A percentile compares a stretch with the other conserved stretches of the same genome.
These are phyloP conservation scores for Digitonthophagus gazella DNA, from an alignment of 2,888 invertebrate genomes.

Conservation along the genomic window DNA sequence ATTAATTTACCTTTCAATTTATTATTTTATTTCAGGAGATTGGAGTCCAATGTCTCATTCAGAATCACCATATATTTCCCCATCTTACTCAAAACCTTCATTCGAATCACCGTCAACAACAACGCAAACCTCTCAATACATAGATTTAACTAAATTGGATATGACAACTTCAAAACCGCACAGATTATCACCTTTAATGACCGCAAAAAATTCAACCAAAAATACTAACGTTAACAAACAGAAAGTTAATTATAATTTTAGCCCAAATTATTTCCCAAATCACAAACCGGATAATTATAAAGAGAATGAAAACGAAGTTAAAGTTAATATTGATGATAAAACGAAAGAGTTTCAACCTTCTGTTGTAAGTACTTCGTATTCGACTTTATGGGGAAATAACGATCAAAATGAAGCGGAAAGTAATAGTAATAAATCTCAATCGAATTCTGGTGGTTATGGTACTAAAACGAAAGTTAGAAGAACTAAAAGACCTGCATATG, in stretches of 20 bases:
- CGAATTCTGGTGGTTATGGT: neutral
- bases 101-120: neutral
- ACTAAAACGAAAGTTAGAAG: constrained; percentile 13
- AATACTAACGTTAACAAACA: neutral
- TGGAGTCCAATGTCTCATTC: constrained; percentile 19
- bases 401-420: neutral
- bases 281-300: constrained; percentile 4
- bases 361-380: constrained; percentile 11
- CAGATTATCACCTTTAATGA: constrained; percentile 17
- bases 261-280: neutral
- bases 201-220: constrained; percentile 13
- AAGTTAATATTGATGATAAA: neutral
- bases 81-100: neutral
- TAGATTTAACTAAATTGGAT: constrained; percentile 16
- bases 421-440: neutral
- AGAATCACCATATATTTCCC: constrained; percentile 10
- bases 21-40: constrained; percentile 4
- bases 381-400: constrained; percentile 13
- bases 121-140: constrained; percentile 2
- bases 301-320: neutral
- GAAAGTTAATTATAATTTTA: constrained; percentile 11
- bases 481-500: constrained; percentile 21
- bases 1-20: too few species aligned
- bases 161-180: constrained; percentile 24
- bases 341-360: constrained; percentile 11